Base-by-base conservation (phyloP, 1,140 invertebrate species). In the Gyrodactylus salaris region DNA sequence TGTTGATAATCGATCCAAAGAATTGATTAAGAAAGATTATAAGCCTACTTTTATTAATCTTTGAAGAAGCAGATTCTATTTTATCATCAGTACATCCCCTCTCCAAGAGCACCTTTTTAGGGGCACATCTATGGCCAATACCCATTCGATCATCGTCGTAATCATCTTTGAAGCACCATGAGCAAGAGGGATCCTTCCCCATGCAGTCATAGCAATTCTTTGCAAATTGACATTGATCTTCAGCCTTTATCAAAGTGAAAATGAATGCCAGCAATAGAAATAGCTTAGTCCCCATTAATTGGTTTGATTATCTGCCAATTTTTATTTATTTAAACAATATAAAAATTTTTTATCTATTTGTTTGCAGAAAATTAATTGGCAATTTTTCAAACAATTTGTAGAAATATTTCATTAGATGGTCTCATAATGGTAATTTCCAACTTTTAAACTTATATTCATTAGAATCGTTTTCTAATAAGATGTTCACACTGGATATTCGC, bases 51-150 rank as follows among this genome's bases (percentile, higher is more conserved):
- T 68, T 71, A 34, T 69, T 68, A 27, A 75, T 20, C 54, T n/a
- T n/a, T 0, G 74, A 23, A 72, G 78, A 82, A 80, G 84, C 82
- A 76, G 25, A 24, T 22, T 22, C 24, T 1, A 71, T 71, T 1
- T 1, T 1, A 25, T 21, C 7, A 20, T 24, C 25, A 24, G 20
- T 20, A 71, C 70, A 71, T 24, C 70, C 70, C 26, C 70, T 71
- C 25, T 71, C 70, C n/a, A 71, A 20, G 25, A 71, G 26, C 20
- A 25, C 24, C 20, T 22, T 25, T 1, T 24, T 25, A 25, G n/a
- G 1, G 20, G 21, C 70, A 71, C 70, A 71, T 22, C 70, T 22
- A 25, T 24, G 26, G 25, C 70, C 70, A 71, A 26, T 20, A 1
- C 70, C 70, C 20, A 71, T 25, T 24, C 25, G 25, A 1, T 20